These are phyloP conservation scores for Trachemys scripta DNA, from an alignment of 2,113 vertebrate genomes.

Conservation along the genomic window DNA sequence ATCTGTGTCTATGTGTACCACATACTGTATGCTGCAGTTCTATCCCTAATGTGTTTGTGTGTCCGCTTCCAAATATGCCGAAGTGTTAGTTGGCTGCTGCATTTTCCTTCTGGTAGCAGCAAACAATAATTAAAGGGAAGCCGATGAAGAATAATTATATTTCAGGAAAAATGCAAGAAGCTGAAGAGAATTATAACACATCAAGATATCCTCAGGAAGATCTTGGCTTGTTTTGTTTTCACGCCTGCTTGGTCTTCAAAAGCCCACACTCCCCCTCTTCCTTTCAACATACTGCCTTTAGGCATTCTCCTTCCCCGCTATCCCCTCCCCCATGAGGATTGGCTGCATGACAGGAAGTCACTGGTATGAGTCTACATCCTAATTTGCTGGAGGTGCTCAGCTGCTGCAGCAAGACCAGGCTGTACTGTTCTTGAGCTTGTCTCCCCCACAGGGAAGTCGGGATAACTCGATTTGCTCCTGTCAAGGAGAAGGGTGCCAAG, in stretches of 20 bases:
- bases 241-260: background rate
- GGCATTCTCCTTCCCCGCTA: background rate
- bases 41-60: background rate
- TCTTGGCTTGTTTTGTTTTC: background rate
- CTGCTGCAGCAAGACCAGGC: conserved; percentile 55
- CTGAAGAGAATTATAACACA: background rate
- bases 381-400: conserved; percentile 64
- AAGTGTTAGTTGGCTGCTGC: background rate
- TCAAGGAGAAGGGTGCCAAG: conserved; percentile 66
- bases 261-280: background rate
- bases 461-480: conserved; percentile 65
- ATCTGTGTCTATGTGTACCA: conserved; percentile 27
- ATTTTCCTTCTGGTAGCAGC: background rate
- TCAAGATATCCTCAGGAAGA: background rate
- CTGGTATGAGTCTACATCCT: background rate
- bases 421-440: conserved; percentile 44
- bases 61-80: conserved; percentile 16
- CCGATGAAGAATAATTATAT: background rate
- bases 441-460: conserved; percentile 11
- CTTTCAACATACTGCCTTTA: background rate
- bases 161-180: background rate
- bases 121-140: background rate
- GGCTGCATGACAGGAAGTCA: background rate
- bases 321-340: background rate
- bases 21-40: background rate